Evolutionary conservation across 1,140 invertebrate species (phyloP).

Genomic region (Oreohelix idahoensis): DNA sequence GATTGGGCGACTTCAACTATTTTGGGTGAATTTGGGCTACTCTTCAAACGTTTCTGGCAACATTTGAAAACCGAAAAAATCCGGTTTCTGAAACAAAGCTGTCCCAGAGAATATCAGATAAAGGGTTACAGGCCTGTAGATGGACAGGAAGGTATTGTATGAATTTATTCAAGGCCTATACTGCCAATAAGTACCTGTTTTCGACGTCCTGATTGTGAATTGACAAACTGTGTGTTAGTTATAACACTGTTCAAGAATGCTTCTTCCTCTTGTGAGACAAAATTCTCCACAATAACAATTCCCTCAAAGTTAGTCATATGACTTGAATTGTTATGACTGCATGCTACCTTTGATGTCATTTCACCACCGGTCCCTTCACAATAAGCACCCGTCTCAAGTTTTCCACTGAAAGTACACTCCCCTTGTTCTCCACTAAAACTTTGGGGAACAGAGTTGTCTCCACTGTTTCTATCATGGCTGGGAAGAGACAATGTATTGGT

Average conservation of each 20-base stretch:
- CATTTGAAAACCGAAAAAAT: too few relatives aligned
- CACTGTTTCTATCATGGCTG: background rate
- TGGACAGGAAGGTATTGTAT: too few relatives aligned
- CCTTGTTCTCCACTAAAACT: background rate
- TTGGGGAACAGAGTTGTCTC: conserved; percentile 4
- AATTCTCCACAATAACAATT: conserved; percentile 77
- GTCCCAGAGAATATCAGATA: too few relatives aligned
- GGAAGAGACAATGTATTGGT: background rate
- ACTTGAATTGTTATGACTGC: conserved; percentile 27
- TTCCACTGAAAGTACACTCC: conserved; percentile 45
- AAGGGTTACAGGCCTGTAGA: too few relatives aligned
- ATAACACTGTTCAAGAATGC: conserved; percentile 79
- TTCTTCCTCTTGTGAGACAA: conserved; percentile 84
- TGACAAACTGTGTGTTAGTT: conserved; percentile 88
- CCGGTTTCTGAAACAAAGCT: too few relatives aligned
- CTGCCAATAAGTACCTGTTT: conserved; percentile 83
- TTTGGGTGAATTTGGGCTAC: too few relatives aligned
- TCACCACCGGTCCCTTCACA: conserved; percentile 29
- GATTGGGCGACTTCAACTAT: too few relatives aligned
- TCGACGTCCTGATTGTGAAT: conserved; percentile 94
- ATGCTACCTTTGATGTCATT: conserved; percentile 39
- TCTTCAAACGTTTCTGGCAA: too few relatives aligned
- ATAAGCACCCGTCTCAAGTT: conserved; percentile 29
- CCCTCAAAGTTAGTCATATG: conserved; percentile 66
- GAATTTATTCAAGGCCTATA: too few relatives aligned